Base-by-base conservation (phyloP, 2,888 invertebrate genomes). In the Ennomos quercinarius region DNA sequence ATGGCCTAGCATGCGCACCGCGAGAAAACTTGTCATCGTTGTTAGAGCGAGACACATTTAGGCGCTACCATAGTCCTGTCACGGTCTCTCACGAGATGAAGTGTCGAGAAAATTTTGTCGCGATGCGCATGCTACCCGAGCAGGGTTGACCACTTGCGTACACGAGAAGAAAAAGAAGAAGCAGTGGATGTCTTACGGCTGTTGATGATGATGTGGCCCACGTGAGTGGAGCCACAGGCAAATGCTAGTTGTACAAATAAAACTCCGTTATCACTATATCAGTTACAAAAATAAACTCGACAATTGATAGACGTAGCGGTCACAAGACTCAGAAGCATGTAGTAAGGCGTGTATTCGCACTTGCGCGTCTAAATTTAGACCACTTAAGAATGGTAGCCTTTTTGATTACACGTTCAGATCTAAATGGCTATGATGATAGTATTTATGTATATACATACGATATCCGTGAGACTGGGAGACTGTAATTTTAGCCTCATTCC, bases 281-380 rank as follows among this genome's bases (percentile, higher is more conserved):
- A 70, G 73, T 67, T 80, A 77, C 79, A 85, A 84, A 89, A 89
- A 87, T 87, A 86, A 81, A 76, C 68, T 70, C 17, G 34, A 72
- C 79, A 85, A 84, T 84, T 78, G 83, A 76, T 73, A 74, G 74
- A 64, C 65, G 68, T 63, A 65, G 63, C 68, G 70, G 78, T 87
- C 87, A 86, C 86, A 81, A 84, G 86, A 86, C 83, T 77, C 76
- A 77, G 79, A 81, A 82, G 73, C 73, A 69, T 73, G 71, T 77
- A 80, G 17, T 17, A 17, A 17, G 17, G 17, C 17, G 27, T n/a
- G n/a, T 80, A 80, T 85, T 84, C 80, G 74, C 81, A 80, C 79
- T 80, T 69, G 73, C 65, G 51, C 56, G 59, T 79, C 89, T 91
- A 91, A 82, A 86, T 88, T 85, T 91, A 89, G 89, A 80, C 66